Conservation (phyloP, 2,797 vertebrate species). For the Babyrousa celebensis region DNA sequence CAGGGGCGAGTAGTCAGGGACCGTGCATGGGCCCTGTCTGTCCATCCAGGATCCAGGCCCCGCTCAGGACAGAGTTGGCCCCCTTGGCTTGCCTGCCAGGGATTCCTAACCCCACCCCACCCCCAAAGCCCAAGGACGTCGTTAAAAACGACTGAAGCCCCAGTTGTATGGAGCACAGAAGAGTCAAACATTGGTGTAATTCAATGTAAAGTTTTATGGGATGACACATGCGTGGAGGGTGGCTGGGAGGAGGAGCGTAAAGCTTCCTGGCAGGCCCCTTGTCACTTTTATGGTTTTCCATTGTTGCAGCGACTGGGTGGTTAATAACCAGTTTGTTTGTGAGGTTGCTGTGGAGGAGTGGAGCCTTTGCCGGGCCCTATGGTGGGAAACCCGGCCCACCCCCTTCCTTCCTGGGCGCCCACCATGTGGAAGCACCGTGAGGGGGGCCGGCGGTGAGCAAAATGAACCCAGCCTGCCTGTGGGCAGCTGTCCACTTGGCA, state of each 20-base stretch:
- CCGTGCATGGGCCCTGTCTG: neutral
- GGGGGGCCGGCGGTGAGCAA: neutral
- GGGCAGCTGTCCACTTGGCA: accelerated
- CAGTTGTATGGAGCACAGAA: constrained; percentile 71
- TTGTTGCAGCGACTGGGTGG: neutral
- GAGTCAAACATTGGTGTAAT: constrained; percentile 70
- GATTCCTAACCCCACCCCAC: constrained; percentile 50
- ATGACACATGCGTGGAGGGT: constrained; percentile 48
- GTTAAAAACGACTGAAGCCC: constrained; percentile 67
- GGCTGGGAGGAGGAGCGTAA: constrained; percentile 35
- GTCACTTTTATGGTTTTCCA: constrained; percentile 74
- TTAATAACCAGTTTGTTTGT: constrained; percentile 39
- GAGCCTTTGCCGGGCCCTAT: neutral
- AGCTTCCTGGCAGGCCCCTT: constrained; percentile 71
- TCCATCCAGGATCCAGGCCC: neutral
- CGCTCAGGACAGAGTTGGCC: neutral
- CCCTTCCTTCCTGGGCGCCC: neutral
- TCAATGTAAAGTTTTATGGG: constrained; percentile 83
- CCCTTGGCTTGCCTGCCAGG: constrained; percentile 40
- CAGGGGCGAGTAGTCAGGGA: neutral
- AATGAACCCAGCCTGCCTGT: neutral
- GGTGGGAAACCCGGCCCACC: neutral
- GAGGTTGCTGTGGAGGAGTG: neutral
- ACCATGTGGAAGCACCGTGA: neutral
- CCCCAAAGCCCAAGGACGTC: constrained; percentile 35